Evolutionary conservation across 2,888 invertebrate species (phyloP), one percentile per base, ranked within the genome.

Genomic region (Drepanosiphum platanoidis): DNA sequence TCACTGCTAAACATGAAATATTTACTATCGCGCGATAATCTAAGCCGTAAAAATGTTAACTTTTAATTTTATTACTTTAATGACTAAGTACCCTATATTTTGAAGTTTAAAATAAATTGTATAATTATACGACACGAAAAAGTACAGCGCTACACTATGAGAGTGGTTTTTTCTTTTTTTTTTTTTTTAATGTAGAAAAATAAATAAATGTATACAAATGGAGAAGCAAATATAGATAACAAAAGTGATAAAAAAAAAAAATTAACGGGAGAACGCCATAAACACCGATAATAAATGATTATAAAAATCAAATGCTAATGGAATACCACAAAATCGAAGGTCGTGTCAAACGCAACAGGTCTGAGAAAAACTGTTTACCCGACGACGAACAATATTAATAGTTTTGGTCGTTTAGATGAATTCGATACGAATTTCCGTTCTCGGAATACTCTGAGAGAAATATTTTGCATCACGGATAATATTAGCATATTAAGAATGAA

Each of bases 131-230:
- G 27, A 27, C 75, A 75, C 3, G 27, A 27, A 61, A 75, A 34
- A 8, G 9, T 75, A 58, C 36, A 58, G n/a, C 36, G 34, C 36
- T 75, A 75, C n/a, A n/a, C n/a, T 36, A 58, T 61, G 58, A 42
- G 64, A 78, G 78, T 78, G 42, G 77, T 77, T 64, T 78, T 78
- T 77, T n/a, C n/a, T n/a, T n/a, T n/a, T n/a, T n/a, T n/a, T n/a
- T n/a, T n/a, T n/a, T n/a, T 74, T 75, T 58, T 64, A 18, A 34
- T 68, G 34, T 68, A 27, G 22, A 39, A 42, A 64, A 78, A 64
- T 64, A 61, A 78, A 64, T 64, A 61, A 78, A 42, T 78, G 22
- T 32, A 64, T 22, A 64, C 9, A 64, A 78, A 42, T 11, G 22
- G 36, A 36, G 4, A 42, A 78, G 30, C 22, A 3, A 42, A 42